Evolutionary conservation across 2,113 vertebrate species (phyloP).

Genomic region (Cynoglossus semilaevis): DNA sequence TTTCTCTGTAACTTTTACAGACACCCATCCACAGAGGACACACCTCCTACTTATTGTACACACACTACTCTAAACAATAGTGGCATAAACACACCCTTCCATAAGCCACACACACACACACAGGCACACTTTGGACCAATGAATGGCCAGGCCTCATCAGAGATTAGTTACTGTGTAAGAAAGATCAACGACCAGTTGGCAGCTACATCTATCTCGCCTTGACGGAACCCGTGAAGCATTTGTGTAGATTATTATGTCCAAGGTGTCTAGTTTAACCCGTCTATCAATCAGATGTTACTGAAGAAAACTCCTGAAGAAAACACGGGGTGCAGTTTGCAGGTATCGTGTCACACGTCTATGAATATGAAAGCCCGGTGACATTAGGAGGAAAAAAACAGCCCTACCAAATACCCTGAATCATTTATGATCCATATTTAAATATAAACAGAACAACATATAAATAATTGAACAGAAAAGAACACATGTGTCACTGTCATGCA

Average conservation of each 20-base stretch:
- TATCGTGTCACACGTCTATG: constrained; percentile 21
- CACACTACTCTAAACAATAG: constrained; percentile 39
- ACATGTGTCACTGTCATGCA: background rate
- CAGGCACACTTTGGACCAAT: constrained; percentile 23
- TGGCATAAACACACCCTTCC: constrained; percentile 55
- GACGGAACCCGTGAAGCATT: constrained; percentile 25
- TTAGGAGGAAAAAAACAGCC: constrained; percentile 2
- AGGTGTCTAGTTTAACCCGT: constrained; percentile 56
- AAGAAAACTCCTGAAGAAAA: constrained; percentile 19
- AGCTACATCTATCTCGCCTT: constrained; percentile 34
- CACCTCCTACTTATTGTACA: constrained; percentile 34
- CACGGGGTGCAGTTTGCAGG: constrained; percentile 18
- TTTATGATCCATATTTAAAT: background rate
- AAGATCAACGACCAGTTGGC: constrained; percentile 47
- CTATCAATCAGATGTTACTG: constrained; percentile 57
- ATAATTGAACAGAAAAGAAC: background rate
- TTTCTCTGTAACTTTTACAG: constrained; percentile 44
- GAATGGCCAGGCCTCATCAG: constrained; percentile 44
- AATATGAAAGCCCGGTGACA: constrained; percentile 9
- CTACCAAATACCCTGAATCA: background rate
- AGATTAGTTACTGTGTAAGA: constrained; percentile 41
- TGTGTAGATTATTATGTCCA: constrained; percentile 27
- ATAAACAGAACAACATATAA: background rate
- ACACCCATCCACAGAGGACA: constrained; percentile 50
- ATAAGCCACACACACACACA: constrained; percentile 37